Percentiles rank a stretch among this genome's conserved stretches.
Evolutionary conservation across 2,888 invertebrate species (phyloP).

Genomic region (Cryptus armator): DNA sequence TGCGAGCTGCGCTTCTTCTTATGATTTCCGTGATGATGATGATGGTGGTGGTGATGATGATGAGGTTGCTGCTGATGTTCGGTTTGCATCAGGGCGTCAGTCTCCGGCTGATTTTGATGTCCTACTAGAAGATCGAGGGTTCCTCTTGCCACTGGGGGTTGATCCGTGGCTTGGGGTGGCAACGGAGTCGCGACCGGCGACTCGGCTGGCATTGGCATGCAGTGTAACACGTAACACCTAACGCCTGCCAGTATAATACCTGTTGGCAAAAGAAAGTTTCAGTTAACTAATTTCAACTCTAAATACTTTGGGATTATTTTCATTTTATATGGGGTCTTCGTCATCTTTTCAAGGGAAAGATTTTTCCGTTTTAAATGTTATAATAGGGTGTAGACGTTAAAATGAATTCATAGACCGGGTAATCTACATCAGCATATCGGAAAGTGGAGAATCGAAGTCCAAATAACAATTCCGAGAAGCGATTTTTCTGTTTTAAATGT

Average conservation of each 20-base stretch:
- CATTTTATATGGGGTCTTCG: background rate
- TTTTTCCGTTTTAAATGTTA: too few species aligned
- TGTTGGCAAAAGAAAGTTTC: slow-evolving; percentile 57
- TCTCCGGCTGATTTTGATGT: slow-evolving; percentile 81
- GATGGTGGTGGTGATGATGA: slow-evolving; percentile 77
- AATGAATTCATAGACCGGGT: too few species aligned
- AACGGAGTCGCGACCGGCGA: slow-evolving; percentile 81
- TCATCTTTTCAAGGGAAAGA: background rate
- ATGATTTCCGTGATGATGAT: slow-evolving; percentile 80
- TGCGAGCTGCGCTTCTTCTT: slow-evolving; percentile 83
- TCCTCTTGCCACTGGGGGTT: slow-evolving; percentile 74
- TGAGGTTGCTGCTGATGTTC: slow-evolving; percentile 75
- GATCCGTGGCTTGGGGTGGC: slow-evolving; percentile 76
- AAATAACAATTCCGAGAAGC: too few species aligned
- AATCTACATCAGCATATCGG: too few species aligned
- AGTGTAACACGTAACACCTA: slow-evolving; percentile 82
- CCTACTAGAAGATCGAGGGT: slow-evolving; percentile 81
- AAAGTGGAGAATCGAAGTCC: too few species aligned
- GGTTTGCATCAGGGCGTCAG: slow-evolving; percentile 79
- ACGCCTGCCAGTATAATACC: slow-evolving; percentile 81
- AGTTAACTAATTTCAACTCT: background rate
- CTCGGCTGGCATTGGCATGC: slow-evolving; percentile 80
- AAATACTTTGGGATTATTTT: background rate
- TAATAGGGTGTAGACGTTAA: too few species aligned
- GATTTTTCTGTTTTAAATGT: too few species aligned